Evolutionary conservation across 2,888 invertebrate genomes (phyloP).

Genomic region (Catocala sponsa): DNA sequence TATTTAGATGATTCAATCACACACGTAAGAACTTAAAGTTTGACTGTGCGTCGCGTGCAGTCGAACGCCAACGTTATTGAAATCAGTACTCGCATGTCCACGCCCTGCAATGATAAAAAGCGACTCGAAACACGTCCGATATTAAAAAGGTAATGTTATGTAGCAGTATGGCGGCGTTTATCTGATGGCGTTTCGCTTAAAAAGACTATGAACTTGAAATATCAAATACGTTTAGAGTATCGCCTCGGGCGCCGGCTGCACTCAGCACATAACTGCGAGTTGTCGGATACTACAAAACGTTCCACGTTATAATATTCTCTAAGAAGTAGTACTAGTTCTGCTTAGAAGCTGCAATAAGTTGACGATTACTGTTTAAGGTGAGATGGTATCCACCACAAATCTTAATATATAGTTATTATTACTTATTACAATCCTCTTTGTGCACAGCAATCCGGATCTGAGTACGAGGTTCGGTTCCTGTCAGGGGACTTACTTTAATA

Average conservation of each 20-base stretch:
- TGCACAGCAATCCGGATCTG: too few relatives aligned
- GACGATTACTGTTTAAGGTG: too few relatives aligned
- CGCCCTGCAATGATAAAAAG: background rate
- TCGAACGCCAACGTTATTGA: constrained; percentile 1
- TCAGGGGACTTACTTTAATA: too few relatives aligned
- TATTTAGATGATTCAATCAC: background rate
- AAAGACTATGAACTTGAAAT: constrained; percentile 13
- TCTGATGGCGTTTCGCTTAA: constrained; percentile 1
- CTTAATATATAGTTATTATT: too few relatives aligned
- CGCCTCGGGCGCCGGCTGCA: background rate
- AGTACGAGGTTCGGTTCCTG: too few relatives aligned
- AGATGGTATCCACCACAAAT: too few relatives aligned
- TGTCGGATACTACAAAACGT: too few relatives aligned
- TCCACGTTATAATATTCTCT: too few relatives aligned
- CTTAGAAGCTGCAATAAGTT: too few relatives aligned
- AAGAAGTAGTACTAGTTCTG: too few relatives aligned
- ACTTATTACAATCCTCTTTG: too few relatives aligned
- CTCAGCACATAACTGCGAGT: too few relatives aligned
- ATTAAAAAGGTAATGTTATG: constrained; percentile 5
- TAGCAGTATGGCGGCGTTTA: background rate
- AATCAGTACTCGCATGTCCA: background rate
- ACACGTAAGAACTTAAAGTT: background rate
- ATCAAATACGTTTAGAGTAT: background rate
- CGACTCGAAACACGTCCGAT: constrained; percentile 3
- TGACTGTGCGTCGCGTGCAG: background rate